Evolutionary conservation across 1,140 invertebrate genomes (phyloP), one percentile per base, ranked within the genome.

Genomic region (Proctacanthus coquilletti): DNA sequence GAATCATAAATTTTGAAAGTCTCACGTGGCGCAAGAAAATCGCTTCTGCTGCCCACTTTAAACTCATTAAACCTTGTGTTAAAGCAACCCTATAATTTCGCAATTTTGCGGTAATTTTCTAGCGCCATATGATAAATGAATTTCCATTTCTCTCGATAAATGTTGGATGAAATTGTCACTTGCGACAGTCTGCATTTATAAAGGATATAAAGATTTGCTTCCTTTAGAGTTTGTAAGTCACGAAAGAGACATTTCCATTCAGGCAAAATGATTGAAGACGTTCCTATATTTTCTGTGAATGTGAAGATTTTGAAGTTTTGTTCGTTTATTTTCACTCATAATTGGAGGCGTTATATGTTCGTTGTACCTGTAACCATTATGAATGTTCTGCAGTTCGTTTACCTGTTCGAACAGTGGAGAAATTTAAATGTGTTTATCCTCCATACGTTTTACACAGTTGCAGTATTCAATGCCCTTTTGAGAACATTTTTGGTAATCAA

Each of bases 311-410:
- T 47, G 52, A 44, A 50, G 14, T 39, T 43, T 20, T 36, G 56
- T 20, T 45, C 45, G 3, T 40, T 57, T 4, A 42, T 57, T 6
- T 49, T 53, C 21, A 46, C 50, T 10, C 44, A 37, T 6, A 36
- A 30, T 17, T 57, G 52, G 54, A 45, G 51, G 13, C 48, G 44
- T 21, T 53, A 45, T 21, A 41, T 43, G 15, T 52, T 57, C 38
- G 48, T 57, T n/a, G 30, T 49, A 42, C 51, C 51, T 23, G 41
- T 53, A 21, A 45, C 40, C 5, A 31, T 45, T 18, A 44, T 55
- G 48, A 55, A 55, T 36, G 34, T 45, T 30, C 49, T 57, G 49
- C 54, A 57, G 42, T 52, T 57, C 23, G 21, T 53, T 14, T 53
- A 52, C 25, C 33, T 57, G 38, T 40, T 47, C 31, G 38, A 44